Percentiles rank a stretch among this genome's conserved stretches.
Conservation (phyloP, 2,888 invertebrate genomes). For the Lottia scabra region DNA sequence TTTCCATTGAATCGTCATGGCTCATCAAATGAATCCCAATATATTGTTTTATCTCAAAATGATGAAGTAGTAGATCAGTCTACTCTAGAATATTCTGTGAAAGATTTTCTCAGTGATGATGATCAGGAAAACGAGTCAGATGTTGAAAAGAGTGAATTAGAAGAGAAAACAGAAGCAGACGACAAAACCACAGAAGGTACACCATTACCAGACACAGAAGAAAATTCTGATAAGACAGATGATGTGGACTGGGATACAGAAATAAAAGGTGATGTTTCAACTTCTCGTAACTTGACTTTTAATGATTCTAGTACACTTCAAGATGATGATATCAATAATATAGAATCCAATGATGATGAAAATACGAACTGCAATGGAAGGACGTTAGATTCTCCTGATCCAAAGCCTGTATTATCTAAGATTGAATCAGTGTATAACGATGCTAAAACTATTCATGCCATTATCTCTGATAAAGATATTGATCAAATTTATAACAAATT, state of each 20-base stretch:
- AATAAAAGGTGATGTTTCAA: background rate
- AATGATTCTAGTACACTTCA: background rate
- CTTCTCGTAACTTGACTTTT: background rate
- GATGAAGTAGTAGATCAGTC: background rate
- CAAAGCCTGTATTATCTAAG: constrained; percentile 23
- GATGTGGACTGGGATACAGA: constrained; percentile 7
- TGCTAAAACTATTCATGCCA: constrained; percentile 40
- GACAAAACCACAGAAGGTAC: background rate
- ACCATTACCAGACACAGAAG: background rate
- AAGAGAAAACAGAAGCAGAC: background rate
- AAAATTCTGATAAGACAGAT: background rate
- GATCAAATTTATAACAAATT: constrained; percentile 44
- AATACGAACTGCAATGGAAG: background rate
- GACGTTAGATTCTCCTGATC: background rate
- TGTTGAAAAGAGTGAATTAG: background rate
- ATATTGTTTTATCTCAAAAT: background rate
- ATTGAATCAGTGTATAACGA: constrained; percentile 47
- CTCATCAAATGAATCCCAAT: background rate
- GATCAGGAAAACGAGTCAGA: constrained; percentile 16
- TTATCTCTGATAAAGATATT: constrained; percentile 41
- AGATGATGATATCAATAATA: background rate
- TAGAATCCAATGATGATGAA: background rate
- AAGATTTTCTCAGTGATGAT: constrained; percentile 12
- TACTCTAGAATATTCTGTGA: background rate
- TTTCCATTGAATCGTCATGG: background rate